Evolutionary conservation across 2,113 vertebrate genomes (phyloP).

Genomic region (Opisthocomus hoazin): DNA sequence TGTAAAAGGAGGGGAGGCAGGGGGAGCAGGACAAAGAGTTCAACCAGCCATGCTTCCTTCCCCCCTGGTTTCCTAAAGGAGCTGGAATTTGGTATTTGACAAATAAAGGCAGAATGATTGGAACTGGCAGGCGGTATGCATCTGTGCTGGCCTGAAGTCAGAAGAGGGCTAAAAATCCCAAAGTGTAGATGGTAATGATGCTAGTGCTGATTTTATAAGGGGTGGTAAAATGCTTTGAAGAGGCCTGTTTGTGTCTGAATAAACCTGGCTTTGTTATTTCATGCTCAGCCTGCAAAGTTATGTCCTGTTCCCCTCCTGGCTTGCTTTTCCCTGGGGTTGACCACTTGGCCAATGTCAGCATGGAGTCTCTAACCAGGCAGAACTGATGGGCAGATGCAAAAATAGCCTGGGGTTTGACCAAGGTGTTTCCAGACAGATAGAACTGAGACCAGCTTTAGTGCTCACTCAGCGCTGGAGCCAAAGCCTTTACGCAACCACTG

Average conservation of each 20-base stretch:
- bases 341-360: constrained; percentile 25
- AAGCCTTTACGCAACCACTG: neutral
- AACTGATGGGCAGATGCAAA: neutral
- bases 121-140: neutral
- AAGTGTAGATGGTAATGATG: neutral
- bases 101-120: neutral
- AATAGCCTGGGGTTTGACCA: constrained; percentile 29
- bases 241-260: neutral
- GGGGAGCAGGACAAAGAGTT: constrained; percentile 25
- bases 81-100: constrained; percentile 19
- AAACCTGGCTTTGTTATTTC: constrained; percentile 33
- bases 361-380: neutral
- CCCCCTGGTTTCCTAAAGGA: neutral
- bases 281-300: constrained; percentile 6
- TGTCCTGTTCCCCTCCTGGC: constrained; percentile 21
- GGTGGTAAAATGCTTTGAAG: constrained; percentile 25
- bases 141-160: neutral
- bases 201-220: neutral
- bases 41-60: neutral
- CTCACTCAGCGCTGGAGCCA: neutral
- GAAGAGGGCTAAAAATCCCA: neutral
- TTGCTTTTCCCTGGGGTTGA: constrained; percentile 1
- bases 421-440: neutral
- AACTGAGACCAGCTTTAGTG: neutral
- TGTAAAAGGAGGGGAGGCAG: neutral